Base-by-base conservation (phyloP, 1,140 invertebrate genomes). In the Diprion similis region DNA sequence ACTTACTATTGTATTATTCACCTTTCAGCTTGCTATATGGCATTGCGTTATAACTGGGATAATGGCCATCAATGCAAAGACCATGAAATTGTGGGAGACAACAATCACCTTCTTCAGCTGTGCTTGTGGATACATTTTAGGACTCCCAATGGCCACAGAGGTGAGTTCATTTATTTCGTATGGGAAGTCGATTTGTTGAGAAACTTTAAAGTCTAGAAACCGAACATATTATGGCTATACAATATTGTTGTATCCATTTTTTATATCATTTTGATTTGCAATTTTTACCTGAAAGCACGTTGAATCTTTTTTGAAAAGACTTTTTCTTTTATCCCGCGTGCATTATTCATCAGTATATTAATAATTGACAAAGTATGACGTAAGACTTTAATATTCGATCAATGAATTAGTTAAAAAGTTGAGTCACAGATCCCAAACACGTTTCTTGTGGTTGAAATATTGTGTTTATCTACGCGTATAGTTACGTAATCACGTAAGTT, bases 21-120 rank as follows among this genome's bases (percentile, higher is more conserved):
- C 89, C 88, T 87, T 91, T 81, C 88, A 93, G 91, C 85, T 92
- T 79, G 94, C 92, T 15, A 89, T 94, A 83, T 94, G 94, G 94
- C 91, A 96, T 86, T 94, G 93, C 81, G 93, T 96, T 24, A 92
- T 96, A 73, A 93, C 93, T 8, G 94, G 94, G 1, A 92, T 97
- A 74, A 93, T 94, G 89, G 92, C 93, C 19, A 92, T 95, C 79
- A 95, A 94, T 85, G 88, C 91, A 10, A 90, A 92, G 81, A 89
- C 91, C 71, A 87, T 95, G 81, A 91, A 92, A 78, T 88, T 91
- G 10, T 96, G 94, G 94, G 93, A 95, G 80, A 95, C 95, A 0
- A 95, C 93, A 8, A 95, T 97, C 68, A 96, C 95, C 0, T 95
- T 97, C 80, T 92, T 96, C 70, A 94, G 94, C 78, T 97, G 95